Conservation (phyloP, 2,888 invertebrate genomes). For the Alloplasta piceator region DNA sequence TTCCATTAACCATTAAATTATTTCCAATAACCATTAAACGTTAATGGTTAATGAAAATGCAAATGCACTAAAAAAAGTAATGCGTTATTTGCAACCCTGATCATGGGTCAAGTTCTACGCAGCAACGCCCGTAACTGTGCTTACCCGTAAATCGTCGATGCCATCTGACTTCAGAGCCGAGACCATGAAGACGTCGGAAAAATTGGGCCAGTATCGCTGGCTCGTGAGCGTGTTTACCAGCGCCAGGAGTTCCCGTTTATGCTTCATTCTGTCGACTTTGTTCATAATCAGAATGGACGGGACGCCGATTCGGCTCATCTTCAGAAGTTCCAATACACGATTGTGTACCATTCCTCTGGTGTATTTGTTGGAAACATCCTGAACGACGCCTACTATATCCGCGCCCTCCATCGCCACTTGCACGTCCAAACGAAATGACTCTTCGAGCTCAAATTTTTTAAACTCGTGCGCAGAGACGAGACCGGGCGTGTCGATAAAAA, state of each 20-base stretch:
- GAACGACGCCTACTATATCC: slow-evolving; percentile 93
- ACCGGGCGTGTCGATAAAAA: slow-evolving; percentile 97
- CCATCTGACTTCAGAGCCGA: slow-evolving; percentile 93
- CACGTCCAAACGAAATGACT: slow-evolving; percentile 86
- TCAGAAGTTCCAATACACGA: slow-evolving; percentile 89
- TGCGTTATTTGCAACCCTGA: too few species aligned
- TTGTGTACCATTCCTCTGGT: slow-evolving; percentile 88
- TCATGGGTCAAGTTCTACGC: too few species aligned
- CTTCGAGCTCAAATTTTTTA: slow-evolving; percentile 86
- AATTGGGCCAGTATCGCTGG: slow-evolving; percentile 88
- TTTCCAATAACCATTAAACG: too few species aligned
- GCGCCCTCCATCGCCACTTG: slow-evolving; percentile 87
- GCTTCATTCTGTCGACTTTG: slow-evolving; percentile 91
- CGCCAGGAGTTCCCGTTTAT: slow-evolving; percentile 87
- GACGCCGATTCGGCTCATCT: slow-evolving; percentile 81
- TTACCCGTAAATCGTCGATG: slow-evolving; percentile 88
- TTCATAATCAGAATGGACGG: slow-evolving; percentile 93
- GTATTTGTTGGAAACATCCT: slow-evolving; percentile 91
- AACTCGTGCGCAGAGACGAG: slow-evolving; percentile 89
- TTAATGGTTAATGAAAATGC: too few species aligned
- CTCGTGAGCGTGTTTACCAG: slow-evolving; percentile 89
- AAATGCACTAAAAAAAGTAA: too few species aligned
- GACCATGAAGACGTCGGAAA: slow-evolving; percentile 95
- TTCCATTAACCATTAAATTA: too few species aligned
- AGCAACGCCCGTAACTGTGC: too few species aligned